These are phyloP conservation scores for Leptodactylus fallax DNA, from an alignment of 2,797 vertebrate genomes.

Conservation along the genomic window DNA sequence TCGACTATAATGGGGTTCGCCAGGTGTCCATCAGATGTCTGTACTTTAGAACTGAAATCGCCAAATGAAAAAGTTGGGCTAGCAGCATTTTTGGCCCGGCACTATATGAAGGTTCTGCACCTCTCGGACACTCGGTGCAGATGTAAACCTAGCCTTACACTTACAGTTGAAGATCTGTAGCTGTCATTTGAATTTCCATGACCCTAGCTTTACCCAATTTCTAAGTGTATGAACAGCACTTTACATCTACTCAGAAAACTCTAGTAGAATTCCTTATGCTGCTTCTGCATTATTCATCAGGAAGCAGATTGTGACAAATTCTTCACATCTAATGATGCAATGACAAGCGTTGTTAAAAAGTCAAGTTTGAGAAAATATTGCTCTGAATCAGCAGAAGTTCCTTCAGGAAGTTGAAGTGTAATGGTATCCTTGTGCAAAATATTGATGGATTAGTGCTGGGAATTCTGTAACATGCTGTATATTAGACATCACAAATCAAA, in stretches of 20 bases:
- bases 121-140: no score
- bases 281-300: constrained; percentile 48
- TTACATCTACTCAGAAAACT: constrained; percentile 14
- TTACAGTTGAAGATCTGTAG: background rate
- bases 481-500: background rate
- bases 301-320: constrained; percentile 45
- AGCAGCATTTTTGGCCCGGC: no score
- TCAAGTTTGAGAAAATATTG: constrained; percentile 36
- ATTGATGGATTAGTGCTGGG: constrained; percentile 19
- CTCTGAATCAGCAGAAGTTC: constrained; percentile 29
- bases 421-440: background rate
- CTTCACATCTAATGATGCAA: constrained; percentile 49
- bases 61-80: no score
- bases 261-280: constrained; percentile 36
- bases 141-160: no score
- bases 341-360: constrained; percentile 47
- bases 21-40: no score
- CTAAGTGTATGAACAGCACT: background rate
- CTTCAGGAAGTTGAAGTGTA: constrained; percentile 21
- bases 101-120: no score
- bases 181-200: background rate
- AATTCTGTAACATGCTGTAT: background rate
- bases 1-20: no score
- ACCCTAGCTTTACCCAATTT: background rate
- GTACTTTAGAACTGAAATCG: no score